Conservation (phyloP, 2,888 invertebrate genomes). For the Polydesmus complanatus region DNA sequence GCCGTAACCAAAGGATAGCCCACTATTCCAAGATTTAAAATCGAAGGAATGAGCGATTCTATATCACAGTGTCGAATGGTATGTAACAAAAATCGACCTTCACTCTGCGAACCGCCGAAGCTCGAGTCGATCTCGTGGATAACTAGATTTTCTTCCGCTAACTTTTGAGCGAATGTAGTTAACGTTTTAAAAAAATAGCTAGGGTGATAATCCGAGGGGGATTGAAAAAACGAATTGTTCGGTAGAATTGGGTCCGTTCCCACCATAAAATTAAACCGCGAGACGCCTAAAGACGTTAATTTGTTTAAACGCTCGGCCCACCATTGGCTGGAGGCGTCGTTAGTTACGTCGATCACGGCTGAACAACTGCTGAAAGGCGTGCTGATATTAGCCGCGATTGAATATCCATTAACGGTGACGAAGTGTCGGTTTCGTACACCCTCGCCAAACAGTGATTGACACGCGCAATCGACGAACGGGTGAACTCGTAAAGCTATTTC, state of each 20-base stretch:
- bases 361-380: conserved; percentile 40
- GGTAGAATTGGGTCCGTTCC: conserved; percentile 59
- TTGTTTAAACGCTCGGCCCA: conserved; percentile 28
- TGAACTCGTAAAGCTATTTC: conserved; percentile 25
- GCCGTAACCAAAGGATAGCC: conserved; percentile 59
- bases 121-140: too few species aligned
- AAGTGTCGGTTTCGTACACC: conserved; percentile 33
- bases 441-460: conserved; percentile 24
- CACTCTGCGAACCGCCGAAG: conserved; percentile 55
- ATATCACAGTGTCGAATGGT: conserved; percentile 54
- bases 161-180: conserved; percentile 22
- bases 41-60: conserved; percentile 53
- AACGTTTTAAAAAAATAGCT: conserved; percentile 25
- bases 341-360: conserved; percentile 57
- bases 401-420: conserved; percentile 26
- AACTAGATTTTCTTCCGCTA: conserved; percentile 34
- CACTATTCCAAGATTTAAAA: conserved; percentile 43
- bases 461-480: conserved; percentile 28
- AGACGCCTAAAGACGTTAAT: conserved; percentile 48
- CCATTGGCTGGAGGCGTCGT: conserved; percentile 45
- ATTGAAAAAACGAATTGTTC: conserved; percentile 23
- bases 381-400: conserved; percentile 26
- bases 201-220: conserved; percentile 22
- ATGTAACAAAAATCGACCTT: conserved; percentile 56
- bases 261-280: conserved; percentile 67